These are phyloP conservation scores for Eilema sororculum DNA, from an alignment of 2,888 invertebrate genomes.

Conservation along the genomic window DNA sequence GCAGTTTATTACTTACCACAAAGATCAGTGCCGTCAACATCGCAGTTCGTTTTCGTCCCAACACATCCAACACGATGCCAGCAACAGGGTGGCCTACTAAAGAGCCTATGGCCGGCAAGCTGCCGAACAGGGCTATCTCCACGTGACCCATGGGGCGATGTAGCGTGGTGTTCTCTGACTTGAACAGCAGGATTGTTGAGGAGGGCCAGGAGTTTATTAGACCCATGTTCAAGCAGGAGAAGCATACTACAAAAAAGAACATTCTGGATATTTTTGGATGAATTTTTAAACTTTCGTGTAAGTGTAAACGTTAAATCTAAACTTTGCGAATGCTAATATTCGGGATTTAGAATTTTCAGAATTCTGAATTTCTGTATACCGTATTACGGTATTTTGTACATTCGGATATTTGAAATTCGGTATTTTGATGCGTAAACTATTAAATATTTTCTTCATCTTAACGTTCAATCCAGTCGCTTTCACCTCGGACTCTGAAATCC, in stretches of 20 bases:
- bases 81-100: not conserved
- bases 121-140: slow-evolving; percentile 67
- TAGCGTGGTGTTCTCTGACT: slow-evolving; percentile 67
- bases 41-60: slow-evolving; percentile 1
- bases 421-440: no score
- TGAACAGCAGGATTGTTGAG: slow-evolving; percentile 66
- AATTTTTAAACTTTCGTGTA: no score
- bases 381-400: no score
- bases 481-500: no score
- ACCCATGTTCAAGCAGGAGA: slow-evolving; percentile 65
- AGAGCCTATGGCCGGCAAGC: slow-evolving; percentile 57
- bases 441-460: no score
- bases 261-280: no score
- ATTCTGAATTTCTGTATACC: no score
- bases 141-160: slow-evolving; percentile 67
- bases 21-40: not conserved
- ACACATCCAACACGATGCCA: not conserved
- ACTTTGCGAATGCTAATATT: no score
- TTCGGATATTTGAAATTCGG: no score
- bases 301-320: no score
- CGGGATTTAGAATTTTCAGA: no score
- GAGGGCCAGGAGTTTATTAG: slow-evolving; percentile 74
- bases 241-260: slow-evolving; percentile 61
- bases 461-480: no score
- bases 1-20: slow-evolving; percentile 1